Percentiles rank a stretch among this genome's conserved stretches.
These are phyloP conservation scores for Iselma pallidipennis DNA, from an alignment of 2,888 invertebrate genomes.

Conservation along the genomic window DNA sequence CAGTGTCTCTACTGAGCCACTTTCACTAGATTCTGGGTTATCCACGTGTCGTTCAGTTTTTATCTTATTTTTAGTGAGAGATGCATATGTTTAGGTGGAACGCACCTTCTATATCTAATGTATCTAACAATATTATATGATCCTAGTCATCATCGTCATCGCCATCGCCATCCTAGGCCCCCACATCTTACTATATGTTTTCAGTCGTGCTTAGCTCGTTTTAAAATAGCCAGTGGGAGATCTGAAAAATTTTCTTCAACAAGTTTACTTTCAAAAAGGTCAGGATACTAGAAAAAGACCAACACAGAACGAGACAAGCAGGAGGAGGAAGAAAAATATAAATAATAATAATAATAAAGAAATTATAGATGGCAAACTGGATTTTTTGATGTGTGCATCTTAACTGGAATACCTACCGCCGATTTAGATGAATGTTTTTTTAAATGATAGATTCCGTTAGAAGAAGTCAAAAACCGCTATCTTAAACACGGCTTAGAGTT, in stretches of 20 bases:
- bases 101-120: not conserved
- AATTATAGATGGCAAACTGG: not conserved
- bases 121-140: not conserved
- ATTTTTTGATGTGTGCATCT: not conserved
- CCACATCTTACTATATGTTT: not conserved
- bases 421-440: too few relatives aligned
- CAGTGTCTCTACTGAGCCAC: constrained; percentile 39
- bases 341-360: not conserved
- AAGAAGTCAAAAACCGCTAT: constrained; percentile 2
- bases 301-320: too few relatives aligned
- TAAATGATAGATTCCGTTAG: not conserved
- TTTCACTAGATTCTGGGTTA: constrained; percentile 49
- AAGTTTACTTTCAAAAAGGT: too few relatives aligned
- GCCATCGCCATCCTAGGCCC: not conserved
- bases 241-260: not conserved
- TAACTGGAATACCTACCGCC: not conserved
- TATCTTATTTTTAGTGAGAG: constrained; percentile 43
- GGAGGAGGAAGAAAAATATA: not conserved
- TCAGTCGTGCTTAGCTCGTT: too few relatives aligned
- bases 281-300: too few relatives aligned
- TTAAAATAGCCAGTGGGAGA: not conserved
- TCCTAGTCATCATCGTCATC: not conserved
- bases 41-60: constrained; percentile 44
- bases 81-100: constrained; percentile 19
- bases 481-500: not conserved